phyloP scores from a whole-genome alignment of 2,113 vertebrate genomes.

The Gasterosteus nipponicus region DNA sequence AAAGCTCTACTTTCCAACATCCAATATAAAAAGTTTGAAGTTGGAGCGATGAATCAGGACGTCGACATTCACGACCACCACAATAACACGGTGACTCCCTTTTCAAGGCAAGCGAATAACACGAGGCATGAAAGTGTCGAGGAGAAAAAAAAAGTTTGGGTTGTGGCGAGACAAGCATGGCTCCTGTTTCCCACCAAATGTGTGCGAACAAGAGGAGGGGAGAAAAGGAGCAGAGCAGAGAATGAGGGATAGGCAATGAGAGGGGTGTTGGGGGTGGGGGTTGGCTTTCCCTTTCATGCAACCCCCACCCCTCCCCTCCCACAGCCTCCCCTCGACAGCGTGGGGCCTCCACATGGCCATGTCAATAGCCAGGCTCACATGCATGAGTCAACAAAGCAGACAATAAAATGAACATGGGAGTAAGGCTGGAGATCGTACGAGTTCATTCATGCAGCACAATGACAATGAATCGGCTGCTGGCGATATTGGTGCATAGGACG shows the following conservation, averaged over 20 bases:
- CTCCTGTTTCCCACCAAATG: conserved; percentile 1
- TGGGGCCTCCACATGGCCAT: conserved; percentile 67
- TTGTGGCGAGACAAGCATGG: conserved; percentile 31
- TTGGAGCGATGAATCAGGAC: background rate
- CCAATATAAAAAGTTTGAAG: background rate
- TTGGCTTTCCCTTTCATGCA: too few species aligned
- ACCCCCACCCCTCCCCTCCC: too few species aligned
- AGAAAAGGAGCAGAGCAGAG: conserved; percentile 13
- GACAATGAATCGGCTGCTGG: conserved; percentile 13
- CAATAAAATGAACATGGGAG: conserved; percentile 60
- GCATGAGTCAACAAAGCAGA: conserved; percentile 67
- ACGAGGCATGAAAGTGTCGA: conserved; percentile 14
- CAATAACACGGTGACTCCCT: background rate
- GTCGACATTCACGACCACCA: background rate
- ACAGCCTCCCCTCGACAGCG: conserved; percentile 55
- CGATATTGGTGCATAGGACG: background rate
- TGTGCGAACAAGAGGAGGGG: conserved; percentile 16
- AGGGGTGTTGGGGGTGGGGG: conserved; percentile 3
- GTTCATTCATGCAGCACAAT: conserved; percentile 4
- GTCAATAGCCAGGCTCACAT: conserved; percentile 64
- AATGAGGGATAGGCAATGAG: conserved; percentile 28
- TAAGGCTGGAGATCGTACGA: conserved; percentile 27
- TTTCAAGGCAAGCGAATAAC: conserved; percentile 8
- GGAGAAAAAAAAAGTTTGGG: conserved; percentile 2
- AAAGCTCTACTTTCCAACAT: background rate